Conservation (phyloP, 2,888 invertebrate species). For the Amphipoea lucens region DNA sequence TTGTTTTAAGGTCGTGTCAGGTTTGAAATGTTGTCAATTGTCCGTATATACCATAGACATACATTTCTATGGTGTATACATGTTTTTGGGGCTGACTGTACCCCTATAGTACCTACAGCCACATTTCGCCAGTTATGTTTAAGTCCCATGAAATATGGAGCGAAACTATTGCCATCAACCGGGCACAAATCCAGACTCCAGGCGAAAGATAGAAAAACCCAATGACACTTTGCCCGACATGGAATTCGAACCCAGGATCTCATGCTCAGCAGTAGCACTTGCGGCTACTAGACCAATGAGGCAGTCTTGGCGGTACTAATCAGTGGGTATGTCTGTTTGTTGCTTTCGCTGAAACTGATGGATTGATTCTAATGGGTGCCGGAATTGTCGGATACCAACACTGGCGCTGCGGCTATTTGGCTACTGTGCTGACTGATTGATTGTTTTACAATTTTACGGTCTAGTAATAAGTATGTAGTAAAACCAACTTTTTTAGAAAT, state of each 20-base stretch:
- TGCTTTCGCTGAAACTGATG: slow-evolving; percentile 33
- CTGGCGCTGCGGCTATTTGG: not conserved
- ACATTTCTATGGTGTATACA: no score
- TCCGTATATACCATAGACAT: no score
- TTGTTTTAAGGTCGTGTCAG: no score
- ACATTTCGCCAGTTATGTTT: not conserved
- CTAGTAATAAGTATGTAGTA: no score
- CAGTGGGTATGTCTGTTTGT: slow-evolving; percentile 17
- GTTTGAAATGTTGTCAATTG: no score
- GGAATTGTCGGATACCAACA: slow-evolving; percentile 9
- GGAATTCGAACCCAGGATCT: not conserved
- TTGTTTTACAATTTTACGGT: not conserved
- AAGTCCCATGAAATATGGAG: not conserved
- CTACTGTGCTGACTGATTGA: slow-evolving; percentile 14
- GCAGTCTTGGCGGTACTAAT: not conserved
- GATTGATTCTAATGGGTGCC: slow-evolving; percentile 21
- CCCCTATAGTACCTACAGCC: not conserved
- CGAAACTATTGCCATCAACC: not conserved
- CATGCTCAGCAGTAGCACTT: not conserved
- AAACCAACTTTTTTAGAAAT: no score
- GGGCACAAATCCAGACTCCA: not conserved
- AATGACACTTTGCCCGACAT: not conserved
- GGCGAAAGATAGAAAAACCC: not conserved
- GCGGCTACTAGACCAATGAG: not conserved
- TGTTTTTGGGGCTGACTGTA: no score